phyloP scores from a whole-genome alignment of 2,888 invertebrate species.

The Druceiella hillmani region DNA sequence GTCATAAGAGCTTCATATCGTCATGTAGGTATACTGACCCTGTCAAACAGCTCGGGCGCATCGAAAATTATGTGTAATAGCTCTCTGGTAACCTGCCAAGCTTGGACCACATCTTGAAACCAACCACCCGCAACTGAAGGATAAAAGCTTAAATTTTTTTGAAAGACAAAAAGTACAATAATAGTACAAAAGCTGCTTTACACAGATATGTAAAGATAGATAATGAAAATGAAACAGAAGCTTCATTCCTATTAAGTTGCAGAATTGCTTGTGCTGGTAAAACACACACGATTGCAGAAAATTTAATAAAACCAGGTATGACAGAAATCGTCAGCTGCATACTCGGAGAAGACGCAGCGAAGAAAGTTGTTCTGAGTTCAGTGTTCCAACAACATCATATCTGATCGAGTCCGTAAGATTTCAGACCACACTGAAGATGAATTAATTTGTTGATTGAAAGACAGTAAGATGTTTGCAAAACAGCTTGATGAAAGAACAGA shows the following conservation, averaged over 20 bases:
- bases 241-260: conserved; percentile 14
- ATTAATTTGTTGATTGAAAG: conserved; percentile 12
- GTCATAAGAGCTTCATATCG: no score
- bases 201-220: conserved; percentile 2
- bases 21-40: no score
- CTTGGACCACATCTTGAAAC: no score
- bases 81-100: no score
- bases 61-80: no score
- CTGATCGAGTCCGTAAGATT: conserved; percentile 12
- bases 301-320: conserved; percentile 16
- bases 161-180: conserved; percentile 1
- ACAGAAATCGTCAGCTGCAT: conserved; percentile 15
- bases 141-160: conserved; percentile 1
- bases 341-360: conserved; percentile 14
- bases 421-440: conserved; percentile 16
- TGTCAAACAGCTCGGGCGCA: no score
- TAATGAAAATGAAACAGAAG: conserved; percentile 13
- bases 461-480: conserved; percentile 15
- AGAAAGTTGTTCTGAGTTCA: conserved; percentile 13
- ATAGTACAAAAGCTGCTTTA: background rate
- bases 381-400: conserved; percentile 14
- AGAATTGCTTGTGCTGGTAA: conserved; percentile 16
- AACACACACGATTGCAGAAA: conserved; percentile 18
- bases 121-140: conserved; percentile 2
- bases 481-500: conserved; percentile 23